Percentiles rank a stretch among this genome's conserved stretches.
These are phyloP conservation scores for Tenualosa thibaudeaui DNA, from an alignment of 2,797 vertebrate genomes.

Conservation along the genomic window DNA sequence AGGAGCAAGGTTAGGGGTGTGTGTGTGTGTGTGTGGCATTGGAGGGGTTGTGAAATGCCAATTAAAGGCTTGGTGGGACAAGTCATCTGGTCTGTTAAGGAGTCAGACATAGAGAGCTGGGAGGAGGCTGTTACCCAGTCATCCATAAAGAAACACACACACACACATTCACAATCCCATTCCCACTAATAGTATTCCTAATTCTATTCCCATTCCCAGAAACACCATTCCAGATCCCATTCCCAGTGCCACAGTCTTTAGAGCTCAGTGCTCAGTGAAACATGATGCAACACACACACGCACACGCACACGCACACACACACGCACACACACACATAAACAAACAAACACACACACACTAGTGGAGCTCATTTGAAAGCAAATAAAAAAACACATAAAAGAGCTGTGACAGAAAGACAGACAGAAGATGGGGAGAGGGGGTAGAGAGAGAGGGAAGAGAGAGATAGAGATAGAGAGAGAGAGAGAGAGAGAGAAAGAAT, in stretches of 20 bases:
- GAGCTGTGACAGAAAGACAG: too few species aligned
- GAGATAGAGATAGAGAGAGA: neutral
- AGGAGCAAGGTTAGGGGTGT: neutral
- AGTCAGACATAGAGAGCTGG: constrained; percentile 3
- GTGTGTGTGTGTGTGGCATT: neutral
- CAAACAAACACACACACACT: too few species aligned
- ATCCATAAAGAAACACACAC: constrained; percentile 10
- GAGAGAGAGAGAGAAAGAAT: neutral
- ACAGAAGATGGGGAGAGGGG: too few species aligned
- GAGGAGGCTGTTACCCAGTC: neutral
- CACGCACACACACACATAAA: too few species aligned
- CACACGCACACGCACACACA: too few species aligned
- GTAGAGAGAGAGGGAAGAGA: too few species aligned
- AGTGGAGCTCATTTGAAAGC: too few species aligned
- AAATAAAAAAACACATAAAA: constrained; percentile 59
- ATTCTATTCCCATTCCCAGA: too few species aligned
- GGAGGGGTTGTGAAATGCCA: neutral
- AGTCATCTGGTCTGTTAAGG: constrained; percentile 32
- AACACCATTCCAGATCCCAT: too few species aligned
- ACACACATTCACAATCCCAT: neutral
- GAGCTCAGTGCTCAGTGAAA: too few species aligned
- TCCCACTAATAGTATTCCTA: constrained; percentile 2
- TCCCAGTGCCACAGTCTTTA: too few species aligned
- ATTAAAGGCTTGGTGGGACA: constrained; percentile 28
- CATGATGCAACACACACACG: too few species aligned